These are phyloP conservation scores for Ephialtes manifestator DNA, from an alignment of 2,888 invertebrate species.

Conservation along the genomic window DNA sequence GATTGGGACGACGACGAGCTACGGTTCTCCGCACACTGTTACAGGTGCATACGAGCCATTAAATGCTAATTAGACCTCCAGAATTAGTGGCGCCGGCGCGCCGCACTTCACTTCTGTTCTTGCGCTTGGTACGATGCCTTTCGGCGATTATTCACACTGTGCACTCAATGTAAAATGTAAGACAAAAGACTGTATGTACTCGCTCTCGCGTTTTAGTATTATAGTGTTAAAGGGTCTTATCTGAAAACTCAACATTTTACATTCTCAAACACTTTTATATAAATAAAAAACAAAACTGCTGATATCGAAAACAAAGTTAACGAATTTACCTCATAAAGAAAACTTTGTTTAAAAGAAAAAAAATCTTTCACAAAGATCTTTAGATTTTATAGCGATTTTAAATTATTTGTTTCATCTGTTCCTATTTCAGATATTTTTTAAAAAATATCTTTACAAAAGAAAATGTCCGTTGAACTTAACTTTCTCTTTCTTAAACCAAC, in stretches of 20 bases:
- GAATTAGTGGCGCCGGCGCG: conserved; percentile 29
- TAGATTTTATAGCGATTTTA: too few species aligned
- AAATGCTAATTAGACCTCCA: conserved; percentile 35
- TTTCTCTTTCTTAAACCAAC: too few species aligned
- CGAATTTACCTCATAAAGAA: too few species aligned
- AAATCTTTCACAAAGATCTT: too few species aligned
- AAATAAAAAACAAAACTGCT: background rate
- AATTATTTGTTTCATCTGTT: too few species aligned
- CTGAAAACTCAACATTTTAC: background rate
- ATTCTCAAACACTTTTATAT: background rate
- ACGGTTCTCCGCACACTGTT: background rate
- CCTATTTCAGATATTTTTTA: too few species aligned
- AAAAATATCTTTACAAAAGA: too few species aligned
- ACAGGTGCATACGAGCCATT: conserved; percentile 34
- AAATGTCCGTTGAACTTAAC: too few species aligned
- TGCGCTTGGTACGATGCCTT: conserved; percentile 12
- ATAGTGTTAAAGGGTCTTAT: background rate
- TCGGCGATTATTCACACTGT: conserved; percentile 20
- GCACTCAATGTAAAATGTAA: background rate
- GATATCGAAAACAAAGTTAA: too few species aligned
- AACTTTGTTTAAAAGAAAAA: too few species aligned
- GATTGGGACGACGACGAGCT: background rate
- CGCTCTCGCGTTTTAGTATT: background rate
- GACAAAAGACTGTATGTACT: background rate
- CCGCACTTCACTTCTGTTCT: conserved; percentile 30